Evolutionary conservation across 30 jellyfish, hydroid and myxozoan genomes (phyloP), one percentile per base, ranked within the genome.

Genomic region (Aurelia aurita): DNA sequence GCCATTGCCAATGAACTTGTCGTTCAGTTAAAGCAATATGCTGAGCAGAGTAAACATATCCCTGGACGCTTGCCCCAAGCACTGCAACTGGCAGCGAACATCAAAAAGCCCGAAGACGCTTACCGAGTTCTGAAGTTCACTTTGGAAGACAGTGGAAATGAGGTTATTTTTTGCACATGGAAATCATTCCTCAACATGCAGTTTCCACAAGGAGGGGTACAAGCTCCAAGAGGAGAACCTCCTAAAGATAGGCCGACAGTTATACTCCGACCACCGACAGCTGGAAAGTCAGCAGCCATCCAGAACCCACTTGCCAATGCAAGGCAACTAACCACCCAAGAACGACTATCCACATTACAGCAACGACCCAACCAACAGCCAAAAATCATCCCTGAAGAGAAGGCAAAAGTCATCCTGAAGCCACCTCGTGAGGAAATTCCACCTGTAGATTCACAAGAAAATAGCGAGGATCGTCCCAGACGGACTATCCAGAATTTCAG

Each of bases 61-160:
- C 68, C 57, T 1, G 80, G 65, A 19, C 57, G 35, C 57, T n/a
- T 78, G 5, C 43, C 23, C 28, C 35, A 55, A 5, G 79, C 89
- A 14, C 16, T 78, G 53, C 34, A 35, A 32, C 27, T 45, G n/a
- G 79, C 70, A 21, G 26, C 66, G 7, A 18, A 25, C n/a, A 34
- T 61, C 60, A 34, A 46, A 21, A 15, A 20, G 11, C 72, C 20
- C n/a, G 63, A 55, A 55, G 77, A 76, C 31, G 77, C 87, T 11
- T 23, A 7, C 25, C 32, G 27, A 28, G 63, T 26, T 0, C 62
- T 76, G 21, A 21, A 20, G 18, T 18, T 1, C 49, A 27, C 57
- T 29, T 53, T 76, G 26, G 26, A 76, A 18, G 63, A 76, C 25
- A 32, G 69, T 22, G 77, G 77, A 14, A 55, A 64, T 12, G 77